Evolutionary conservation across 2,797 vertebrate genomes (phyloP).

Genomic region (Squalus acanthias): DNA sequence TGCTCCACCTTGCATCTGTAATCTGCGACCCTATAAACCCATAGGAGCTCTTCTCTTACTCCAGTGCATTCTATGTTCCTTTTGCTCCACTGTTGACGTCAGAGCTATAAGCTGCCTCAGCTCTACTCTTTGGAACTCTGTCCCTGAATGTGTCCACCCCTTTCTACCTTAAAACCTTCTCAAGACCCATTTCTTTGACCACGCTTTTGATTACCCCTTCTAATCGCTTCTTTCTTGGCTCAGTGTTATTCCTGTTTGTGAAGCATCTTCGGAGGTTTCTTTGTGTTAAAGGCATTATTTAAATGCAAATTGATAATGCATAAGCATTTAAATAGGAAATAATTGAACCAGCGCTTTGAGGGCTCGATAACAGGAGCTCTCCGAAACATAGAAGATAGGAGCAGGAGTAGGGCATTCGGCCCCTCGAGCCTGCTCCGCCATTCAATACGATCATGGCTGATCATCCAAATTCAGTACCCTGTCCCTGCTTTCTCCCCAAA

Average conservation of each 20-base stretch:
- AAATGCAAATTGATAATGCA: neutral
- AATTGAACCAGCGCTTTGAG: neutral
- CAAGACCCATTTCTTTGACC: neutral
- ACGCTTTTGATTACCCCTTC: neutral
- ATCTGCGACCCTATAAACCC: no score
- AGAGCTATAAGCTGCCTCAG: no score
- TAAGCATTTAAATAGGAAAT: neutral
- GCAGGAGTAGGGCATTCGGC: no score
- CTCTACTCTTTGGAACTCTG: neutral
- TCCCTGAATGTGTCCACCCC: neutral
- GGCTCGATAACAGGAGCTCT: neutral
- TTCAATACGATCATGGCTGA: no score
- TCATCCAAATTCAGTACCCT: no score
- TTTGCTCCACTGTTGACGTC: neutral
- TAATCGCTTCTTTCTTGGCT: neutral
- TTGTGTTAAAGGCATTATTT: neutral
- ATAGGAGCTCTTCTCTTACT: neutral
- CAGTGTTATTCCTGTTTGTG: neutral
- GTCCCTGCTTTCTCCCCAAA: no score
- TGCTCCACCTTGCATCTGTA: no score
- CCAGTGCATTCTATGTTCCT: neutral
- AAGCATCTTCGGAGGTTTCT: neutral
- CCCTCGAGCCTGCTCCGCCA: no score
- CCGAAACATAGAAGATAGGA: no score
- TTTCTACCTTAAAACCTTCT: neutral